Evolutionary conservation across 2,888 invertebrate genomes (phyloP).

Genomic region (Seira ritae): DNA sequence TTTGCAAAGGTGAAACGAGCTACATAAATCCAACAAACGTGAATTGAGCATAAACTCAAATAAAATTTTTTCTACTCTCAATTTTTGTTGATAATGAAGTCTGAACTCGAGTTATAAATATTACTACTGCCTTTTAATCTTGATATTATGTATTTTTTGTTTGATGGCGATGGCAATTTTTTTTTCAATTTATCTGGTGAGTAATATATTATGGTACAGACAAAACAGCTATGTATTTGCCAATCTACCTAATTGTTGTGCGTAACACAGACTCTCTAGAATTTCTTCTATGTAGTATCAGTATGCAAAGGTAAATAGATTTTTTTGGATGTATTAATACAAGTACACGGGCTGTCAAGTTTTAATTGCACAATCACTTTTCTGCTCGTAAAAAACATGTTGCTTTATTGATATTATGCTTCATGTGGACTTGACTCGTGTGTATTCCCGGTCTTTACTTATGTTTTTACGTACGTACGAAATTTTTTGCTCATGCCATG

Average conservation of each 20-base stretch:
- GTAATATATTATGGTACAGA: neutral
- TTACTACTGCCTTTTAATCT: neutral
- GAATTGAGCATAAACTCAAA: neutral
- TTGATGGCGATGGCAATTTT: neutral
- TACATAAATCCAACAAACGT: neutral
- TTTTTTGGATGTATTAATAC: neutral
- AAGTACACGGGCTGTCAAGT: neutral
- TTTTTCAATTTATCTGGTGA: neutral
- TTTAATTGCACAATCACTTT: constrained; percentile 1
- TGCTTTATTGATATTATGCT: neutral
- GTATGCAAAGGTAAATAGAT: neutral
- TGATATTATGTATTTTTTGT: neutral
- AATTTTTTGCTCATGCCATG: neutral
- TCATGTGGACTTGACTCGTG: too few species aligned
- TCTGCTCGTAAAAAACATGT: neutral
- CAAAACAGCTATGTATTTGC: neutral
- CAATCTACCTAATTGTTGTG: neutral
- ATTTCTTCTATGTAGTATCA: too few species aligned
- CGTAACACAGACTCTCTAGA: too few species aligned
- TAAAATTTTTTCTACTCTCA: neutral
- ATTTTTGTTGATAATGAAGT: constrained; percentile 13
- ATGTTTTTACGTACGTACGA: too few species aligned
- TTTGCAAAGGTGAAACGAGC: neutral
- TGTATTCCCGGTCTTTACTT: too few species aligned
- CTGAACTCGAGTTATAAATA: neutral